Percentiles rank a stretch among this genome's conserved stretches.
These are phyloP conservation scores for Paraplagusia blochii DNA, from an alignment of 2,113 vertebrate genomes.

Conservation along the genomic window DNA sequence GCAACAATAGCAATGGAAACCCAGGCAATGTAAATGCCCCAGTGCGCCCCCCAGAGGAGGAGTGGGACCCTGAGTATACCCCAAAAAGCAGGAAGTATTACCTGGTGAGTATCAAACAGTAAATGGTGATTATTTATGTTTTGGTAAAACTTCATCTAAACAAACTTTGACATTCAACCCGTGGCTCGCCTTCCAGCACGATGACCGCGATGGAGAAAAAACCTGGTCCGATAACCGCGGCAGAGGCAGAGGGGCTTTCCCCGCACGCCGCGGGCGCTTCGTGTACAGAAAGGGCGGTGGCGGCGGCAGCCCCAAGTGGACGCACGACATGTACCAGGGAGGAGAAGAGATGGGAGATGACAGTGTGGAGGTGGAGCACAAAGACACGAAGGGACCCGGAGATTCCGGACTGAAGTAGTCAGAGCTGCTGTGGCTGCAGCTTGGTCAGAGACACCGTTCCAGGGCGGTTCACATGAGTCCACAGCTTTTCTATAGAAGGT, in stretches of 20 bases:
- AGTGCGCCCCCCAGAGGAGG: slow-evolving; percentile 86
- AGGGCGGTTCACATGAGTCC: no score
- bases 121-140: no score
- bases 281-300: slow-evolving; percentile 87
- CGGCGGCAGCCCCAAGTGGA: slow-evolving; percentile 91
- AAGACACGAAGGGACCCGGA: slow-evolving; percentile 78
- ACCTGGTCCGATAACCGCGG: slow-evolving; percentile 87
- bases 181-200: slow-evolving; percentile 79
- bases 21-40: slow-evolving; percentile 78
- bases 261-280: slow-evolving; percentile 85
- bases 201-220: slow-evolving; percentile 92
- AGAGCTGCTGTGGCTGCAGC: background rate
- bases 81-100: slow-evolving; percentile 99
- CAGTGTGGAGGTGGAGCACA: slow-evolving; percentile 78
- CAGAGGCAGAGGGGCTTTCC: slow-evolving; percentile 85
- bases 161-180: background rate
- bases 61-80: slow-evolving; percentile 97
- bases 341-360: slow-evolving; percentile 86
- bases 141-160: no score
- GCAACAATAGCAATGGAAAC: slow-evolving; percentile 86
- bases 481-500: no score
- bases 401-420: slow-evolving; percentile 70
- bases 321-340: slow-evolving; percentile 95
- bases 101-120: slow-evolving; percentile 79
- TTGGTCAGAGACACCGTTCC: no score